Evolutionary conservation across 2,888 invertebrate genomes (phyloP).

Genomic region (Tetragonula carbonaria): DNA sequence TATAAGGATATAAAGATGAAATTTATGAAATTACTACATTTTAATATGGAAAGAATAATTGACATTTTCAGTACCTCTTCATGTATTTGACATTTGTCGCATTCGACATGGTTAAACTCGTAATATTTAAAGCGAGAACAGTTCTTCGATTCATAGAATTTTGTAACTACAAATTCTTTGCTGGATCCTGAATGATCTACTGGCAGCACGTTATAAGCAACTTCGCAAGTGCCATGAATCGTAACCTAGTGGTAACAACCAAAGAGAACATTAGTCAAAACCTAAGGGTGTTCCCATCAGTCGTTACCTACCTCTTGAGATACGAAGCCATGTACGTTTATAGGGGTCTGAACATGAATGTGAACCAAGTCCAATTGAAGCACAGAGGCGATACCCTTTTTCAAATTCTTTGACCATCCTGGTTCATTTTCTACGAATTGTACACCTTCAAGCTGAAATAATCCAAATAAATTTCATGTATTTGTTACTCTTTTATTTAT

Average conservation of each 20-base stretch:
- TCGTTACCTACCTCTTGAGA: slow-evolving; percentile 83
- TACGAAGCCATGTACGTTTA: slow-evolving; percentile 75
- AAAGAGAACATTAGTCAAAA: slow-evolving; percentile 82
- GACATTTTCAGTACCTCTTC: slow-evolving; percentile 57
- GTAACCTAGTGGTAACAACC: slow-evolving; percentile 84
- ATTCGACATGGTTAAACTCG: slow-evolving; percentile 72
- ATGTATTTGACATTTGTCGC: slow-evolving; percentile 62
- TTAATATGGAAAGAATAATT: not conserved
- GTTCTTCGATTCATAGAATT: slow-evolving; percentile 75
- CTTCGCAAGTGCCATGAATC: slow-evolving; percentile 80
- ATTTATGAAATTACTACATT: not conserved
- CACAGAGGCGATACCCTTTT: slow-evolving; percentile 82
- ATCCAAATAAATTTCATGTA: not conserved
- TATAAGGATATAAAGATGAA: slow-evolving; percentile 29
- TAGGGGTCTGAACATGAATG: slow-evolving; percentile 63
- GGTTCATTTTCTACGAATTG: slow-evolving; percentile 76
- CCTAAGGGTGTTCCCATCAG: slow-evolving; percentile 80
- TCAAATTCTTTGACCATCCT: slow-evolving; percentile 82
- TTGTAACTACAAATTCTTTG: slow-evolving; percentile 76
- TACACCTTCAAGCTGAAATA: slow-evolving; percentile 75
- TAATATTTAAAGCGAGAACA: slow-evolving; percentile 75
- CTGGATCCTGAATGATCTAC: slow-evolving; percentile 46
- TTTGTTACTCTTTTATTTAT: not conserved
- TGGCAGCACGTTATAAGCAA: slow-evolving; percentile 78
- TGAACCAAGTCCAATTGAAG: slow-evolving; percentile 81